These are phyloP conservation scores for Pilophorus perplexus DNA, from an alignment of 2,888 invertebrate species.

Conservation along the genomic window DNA sequence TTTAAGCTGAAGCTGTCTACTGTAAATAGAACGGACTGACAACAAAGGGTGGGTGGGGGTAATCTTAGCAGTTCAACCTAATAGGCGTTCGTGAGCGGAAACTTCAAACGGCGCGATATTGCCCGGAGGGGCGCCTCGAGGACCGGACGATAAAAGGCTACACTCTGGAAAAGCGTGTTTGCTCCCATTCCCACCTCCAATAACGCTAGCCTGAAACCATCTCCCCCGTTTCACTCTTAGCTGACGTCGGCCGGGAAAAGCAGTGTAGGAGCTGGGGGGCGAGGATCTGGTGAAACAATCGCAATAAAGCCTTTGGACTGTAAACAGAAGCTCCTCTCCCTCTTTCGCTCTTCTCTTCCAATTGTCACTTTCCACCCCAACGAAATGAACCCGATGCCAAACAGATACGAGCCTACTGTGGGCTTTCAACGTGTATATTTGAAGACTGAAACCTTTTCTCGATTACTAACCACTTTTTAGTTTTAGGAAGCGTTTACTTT, in stretches of 20 bases:
- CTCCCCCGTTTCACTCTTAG: background rate
- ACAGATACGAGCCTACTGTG: background rate
- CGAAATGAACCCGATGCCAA: constrained; percentile 21
- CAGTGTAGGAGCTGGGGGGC: too few species aligned
- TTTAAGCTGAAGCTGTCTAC: background rate
- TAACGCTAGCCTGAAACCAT: constrained; percentile 8
- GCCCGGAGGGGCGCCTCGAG: constrained; percentile 27
- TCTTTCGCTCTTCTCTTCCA: background rate
- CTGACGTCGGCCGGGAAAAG: constrained; percentile 5
- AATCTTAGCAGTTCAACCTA: constrained; percentile 25
- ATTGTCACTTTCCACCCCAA: constrained; percentile 15
- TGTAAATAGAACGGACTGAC: constrained; percentile 10
- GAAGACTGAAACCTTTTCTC: too few species aligned
- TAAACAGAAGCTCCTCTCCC: constrained; percentile 10
- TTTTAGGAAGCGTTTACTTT: too few species aligned
- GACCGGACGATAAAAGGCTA: constrained; percentile 28
- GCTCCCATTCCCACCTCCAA: constrained; percentile 29
- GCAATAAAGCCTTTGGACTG: constrained; percentile 23
- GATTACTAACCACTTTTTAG: too few species aligned
- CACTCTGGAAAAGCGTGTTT: constrained; percentile 3
- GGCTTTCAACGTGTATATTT: too few species aligned
- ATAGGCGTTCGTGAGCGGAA: constrained; percentile 36
- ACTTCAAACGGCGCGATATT: constrained; percentile 38
- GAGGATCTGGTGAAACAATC: constrained; percentile 20
- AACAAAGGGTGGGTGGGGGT: constrained; percentile 9